Conservation (phyloP, 2,797 vertebrate species). For the Tapirus indicus region DNA sequence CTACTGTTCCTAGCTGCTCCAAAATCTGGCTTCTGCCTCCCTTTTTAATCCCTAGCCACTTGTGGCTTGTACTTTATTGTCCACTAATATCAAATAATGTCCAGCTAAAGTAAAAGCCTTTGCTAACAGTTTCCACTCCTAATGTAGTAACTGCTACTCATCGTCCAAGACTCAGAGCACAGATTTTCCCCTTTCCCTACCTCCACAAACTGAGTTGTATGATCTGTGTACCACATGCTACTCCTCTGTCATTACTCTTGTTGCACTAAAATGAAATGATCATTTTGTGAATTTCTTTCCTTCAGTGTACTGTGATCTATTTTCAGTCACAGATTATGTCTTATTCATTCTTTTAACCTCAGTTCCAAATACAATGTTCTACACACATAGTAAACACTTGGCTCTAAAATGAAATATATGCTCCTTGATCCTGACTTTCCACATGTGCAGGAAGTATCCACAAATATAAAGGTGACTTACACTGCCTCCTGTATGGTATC, state of each 20-base stretch:
- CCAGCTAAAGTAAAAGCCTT: background rate
- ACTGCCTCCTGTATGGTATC: too few relatives aligned
- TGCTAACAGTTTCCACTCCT: background rate
- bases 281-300: background rate
- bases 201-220: fast-evolving
- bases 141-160: background rate
- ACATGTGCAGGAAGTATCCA: background rate
- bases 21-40: background rate
- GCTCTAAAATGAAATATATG: background rate
- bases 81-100: background rate
- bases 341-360: background rate
- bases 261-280: background rate
- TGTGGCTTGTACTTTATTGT: background rate
- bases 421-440: background rate
- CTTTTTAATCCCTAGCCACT: background rate
- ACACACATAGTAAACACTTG: background rate
- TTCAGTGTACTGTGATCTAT: too few relatives aligned
- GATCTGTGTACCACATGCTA: background rate
- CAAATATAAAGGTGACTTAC: fast-evolving
- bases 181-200: background rate
- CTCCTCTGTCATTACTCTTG: background rate
- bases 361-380: background rate
- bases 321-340: too few relatives aligned
- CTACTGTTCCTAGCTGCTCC: background rate
- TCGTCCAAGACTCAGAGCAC: fast-evolving